Evolutionary conservation across 1,140 invertebrate species (phyloP).

Genomic region (Leptopilina boulardi): DNA sequence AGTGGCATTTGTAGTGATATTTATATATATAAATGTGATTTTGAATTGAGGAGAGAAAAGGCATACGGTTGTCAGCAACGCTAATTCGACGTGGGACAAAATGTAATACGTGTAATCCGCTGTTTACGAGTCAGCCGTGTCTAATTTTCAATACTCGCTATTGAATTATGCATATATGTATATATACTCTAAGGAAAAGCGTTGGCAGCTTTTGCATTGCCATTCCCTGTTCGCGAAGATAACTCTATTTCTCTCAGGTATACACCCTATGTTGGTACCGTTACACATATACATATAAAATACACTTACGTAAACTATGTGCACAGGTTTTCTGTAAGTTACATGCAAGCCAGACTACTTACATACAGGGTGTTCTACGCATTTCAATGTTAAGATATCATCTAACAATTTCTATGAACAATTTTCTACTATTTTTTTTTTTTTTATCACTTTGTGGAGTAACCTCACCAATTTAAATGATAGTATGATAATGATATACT

Average conservation of each 20-base stretch:
- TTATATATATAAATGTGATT: too few species aligned
- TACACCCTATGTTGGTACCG: slow-evolving; percentile 4
- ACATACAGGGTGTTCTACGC: slow-evolving; percentile 12
- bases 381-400: not conserved
- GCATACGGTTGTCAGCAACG: slow-evolving; percentile 25
- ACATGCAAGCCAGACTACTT: slow-evolving; percentile 17
- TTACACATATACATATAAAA: not conserved
- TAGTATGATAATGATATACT: too few species aligned
- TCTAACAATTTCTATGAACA: not conserved
- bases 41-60: not conserved
- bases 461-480: too few species aligned
- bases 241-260: slow-evolving; percentile 39
- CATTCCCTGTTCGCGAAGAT: slow-evolving; percentile 36
- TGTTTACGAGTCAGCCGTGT: slow-evolving; percentile 38
- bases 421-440: not conserved
- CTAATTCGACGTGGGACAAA: slow-evolving; percentile 36
- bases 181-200: slow-evolving; percentile 34
- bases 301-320: not conserved
- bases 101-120: slow-evolving; percentile 41
- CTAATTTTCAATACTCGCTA: slow-evolving; percentile 44
- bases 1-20: slow-evolving; percentile 1
- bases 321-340: slow-evolving; percentile 16
- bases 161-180: slow-evolving; percentile 45
- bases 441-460: too few species aligned
- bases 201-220: slow-evolving; percentile 30